Percentiles rank a stretch among this genome's conserved stretches.
Conservation (phyloP, 2,113 vertebrate genomes). For the Scatophagus argus region DNA sequence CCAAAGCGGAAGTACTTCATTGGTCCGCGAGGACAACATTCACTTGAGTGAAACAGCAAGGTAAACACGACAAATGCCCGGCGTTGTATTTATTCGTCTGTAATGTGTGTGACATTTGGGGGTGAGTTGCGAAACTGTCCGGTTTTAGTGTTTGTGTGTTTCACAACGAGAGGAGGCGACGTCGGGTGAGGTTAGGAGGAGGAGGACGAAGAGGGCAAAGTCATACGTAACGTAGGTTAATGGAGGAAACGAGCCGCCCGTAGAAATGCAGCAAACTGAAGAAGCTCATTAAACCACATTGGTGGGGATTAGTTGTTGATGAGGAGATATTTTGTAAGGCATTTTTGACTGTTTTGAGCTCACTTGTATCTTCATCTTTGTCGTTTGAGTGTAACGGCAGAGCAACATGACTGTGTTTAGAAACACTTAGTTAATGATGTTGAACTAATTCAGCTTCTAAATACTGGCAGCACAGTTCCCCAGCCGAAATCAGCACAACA, state of each 20-base stretch:
- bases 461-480: background rate
- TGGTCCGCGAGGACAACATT: constrained; percentile 67
- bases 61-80: constrained; percentile 51
- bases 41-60: constrained; percentile 36
- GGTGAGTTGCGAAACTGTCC: background rate
- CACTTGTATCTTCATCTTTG: background rate
- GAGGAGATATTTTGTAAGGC: background rate
- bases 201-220: constrained; percentile 75
- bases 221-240: constrained; percentile 79
- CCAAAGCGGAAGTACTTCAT: constrained; percentile 74
- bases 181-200: background rate
- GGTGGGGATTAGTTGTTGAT: background rate
- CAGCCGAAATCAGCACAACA: background rate
- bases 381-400: background rate
- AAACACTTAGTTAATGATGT: background rate
- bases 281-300: background rate
- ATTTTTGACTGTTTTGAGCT: accelerated
- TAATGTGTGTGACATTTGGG: background rate
- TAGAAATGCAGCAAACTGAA: background rate
- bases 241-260: constrained; percentile 30
- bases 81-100: accelerated
- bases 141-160: background rate
- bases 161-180: background rate
- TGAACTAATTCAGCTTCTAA: background rate
- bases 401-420: background rate